Percentiles rank a stretch among this genome's conserved stretches.
Evolutionary conservation across 1,140 invertebrate species (phyloP).

Genomic region (Rhizoglyphus robini): DNA sequence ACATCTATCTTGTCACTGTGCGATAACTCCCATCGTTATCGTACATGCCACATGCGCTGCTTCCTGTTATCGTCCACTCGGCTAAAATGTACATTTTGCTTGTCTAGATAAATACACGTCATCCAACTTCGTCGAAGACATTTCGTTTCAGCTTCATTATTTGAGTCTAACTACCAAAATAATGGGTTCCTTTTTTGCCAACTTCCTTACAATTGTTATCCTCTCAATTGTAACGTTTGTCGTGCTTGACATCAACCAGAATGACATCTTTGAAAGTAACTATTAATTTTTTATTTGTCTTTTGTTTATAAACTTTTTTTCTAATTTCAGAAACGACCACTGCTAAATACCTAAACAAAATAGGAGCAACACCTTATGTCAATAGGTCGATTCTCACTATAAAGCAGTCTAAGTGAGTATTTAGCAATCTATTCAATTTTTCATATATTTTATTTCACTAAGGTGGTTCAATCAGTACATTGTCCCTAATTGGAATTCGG

Average conservation of each 20-base stretch:
- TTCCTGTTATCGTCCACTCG: no score
- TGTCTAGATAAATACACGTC: no score
- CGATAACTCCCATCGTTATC: no score
- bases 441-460: not conserved
- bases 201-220: constrained; percentile 2
- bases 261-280: constrained; percentile 2
- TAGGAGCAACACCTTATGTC: not conserved
- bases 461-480: not conserved
- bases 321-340: not conserved
- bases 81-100: no score
- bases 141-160: no score
- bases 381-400: not conserved
- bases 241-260: not conserved
- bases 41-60: no score
- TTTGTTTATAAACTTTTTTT: constrained; percentile 1
- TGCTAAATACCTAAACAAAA: constrained; percentile 1
- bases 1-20: no score
- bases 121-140: no score
- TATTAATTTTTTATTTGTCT: not conserved
- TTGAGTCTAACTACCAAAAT: no score
- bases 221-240: not conserved
- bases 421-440: not conserved
- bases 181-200: not conserved
- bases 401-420: not conserved
- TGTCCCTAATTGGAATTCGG: not conserved